These are phyloP conservation scores for Thalassophryne amazonica DNA, from an alignment of 2,797 vertebrate species.

Conservation along the genomic window DNA sequence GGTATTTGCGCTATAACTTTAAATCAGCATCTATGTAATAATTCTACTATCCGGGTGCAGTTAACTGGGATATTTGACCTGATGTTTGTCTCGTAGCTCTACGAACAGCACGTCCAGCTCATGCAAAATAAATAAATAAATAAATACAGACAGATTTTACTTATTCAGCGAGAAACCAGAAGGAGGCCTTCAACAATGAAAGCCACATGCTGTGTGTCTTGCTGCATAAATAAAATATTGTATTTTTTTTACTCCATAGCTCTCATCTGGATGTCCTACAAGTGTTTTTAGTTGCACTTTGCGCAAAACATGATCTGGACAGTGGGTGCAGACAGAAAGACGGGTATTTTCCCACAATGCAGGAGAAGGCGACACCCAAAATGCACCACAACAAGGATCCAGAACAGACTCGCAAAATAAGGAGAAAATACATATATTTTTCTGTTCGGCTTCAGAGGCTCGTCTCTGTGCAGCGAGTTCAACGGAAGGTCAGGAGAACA, in stretches of 20 bases:
- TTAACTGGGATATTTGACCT: too few species aligned
- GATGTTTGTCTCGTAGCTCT: too few species aligned
- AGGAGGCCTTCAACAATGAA: slow-evolving; percentile 14
- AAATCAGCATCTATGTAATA: too few species aligned
- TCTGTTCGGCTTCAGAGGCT: slow-evolving; percentile 20
- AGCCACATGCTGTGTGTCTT: slow-evolving; percentile 19
- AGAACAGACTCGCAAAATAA: too few species aligned
- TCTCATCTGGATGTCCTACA: slow-evolving; percentile 23
- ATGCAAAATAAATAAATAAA: slow-evolving; percentile 6
- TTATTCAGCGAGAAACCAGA: slow-evolving; percentile 43
- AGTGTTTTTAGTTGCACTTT: slow-evolving; percentile 24
- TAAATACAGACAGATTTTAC: slow-evolving; percentile 23
- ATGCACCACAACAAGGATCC: too few species aligned
- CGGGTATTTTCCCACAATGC: neutral
- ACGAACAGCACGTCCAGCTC: neutral
- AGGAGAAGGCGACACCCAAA: neutral
- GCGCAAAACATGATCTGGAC: slow-evolving; percentile 1
- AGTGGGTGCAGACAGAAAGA: neutral
- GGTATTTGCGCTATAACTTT: too few species aligned
- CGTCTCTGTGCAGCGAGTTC: slow-evolving; percentile 47
- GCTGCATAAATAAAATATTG: slow-evolving; percentile 49
- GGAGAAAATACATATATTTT: too few species aligned
- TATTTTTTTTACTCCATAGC: slow-evolving; percentile 13
- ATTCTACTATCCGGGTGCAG: too few species aligned
- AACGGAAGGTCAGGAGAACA: slow-evolving; percentile 45